Evolutionary conservation across 1,140 invertebrate genomes (phyloP), one percentile per base, ranked within the genome.

Genomic region (Drosophila neocordata): DNA sequence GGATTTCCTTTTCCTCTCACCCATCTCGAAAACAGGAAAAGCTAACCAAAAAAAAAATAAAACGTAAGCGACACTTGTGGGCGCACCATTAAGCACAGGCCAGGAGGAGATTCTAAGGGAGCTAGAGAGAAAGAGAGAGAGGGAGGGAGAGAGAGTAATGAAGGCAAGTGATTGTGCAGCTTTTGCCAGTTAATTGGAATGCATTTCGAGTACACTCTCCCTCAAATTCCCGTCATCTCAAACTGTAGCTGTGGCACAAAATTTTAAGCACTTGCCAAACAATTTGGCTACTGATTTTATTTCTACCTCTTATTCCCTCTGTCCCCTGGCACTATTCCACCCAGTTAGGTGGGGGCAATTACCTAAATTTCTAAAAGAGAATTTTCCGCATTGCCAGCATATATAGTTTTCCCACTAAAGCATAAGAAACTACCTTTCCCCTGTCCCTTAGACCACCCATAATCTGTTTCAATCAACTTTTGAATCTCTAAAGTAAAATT

Each of bases 121-220:
- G 13, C n/a, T 4, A 6, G 11, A n/a, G 11, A 18, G 13, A 31
- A 22, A 38, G 15, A 13, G 7, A 6, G 7, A 31, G 1, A 6
- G 4, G 6, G 27, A 6, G 27, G 6, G 11, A 22, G n/a, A 24
- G 18, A 22, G 9, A 12, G 27, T 24, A 24, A n/a, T n/a, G 22
- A 20, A 11, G 56, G 15, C 31, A 60, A 38, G 11, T 24, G 35
- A 52, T 24, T 37, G 34, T 12, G 24, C 9, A n/a, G 57, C 73
- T 77, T 62, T 55, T 56, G 31, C 64, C 37, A 81, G 62, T 88
- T 87, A 87, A 87, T 87, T 87, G 82, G 65, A 87, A 87, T 88
- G 82, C 82, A 87, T 77, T 88, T 87, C 65, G 48, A 85, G 73
- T 66, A 72, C 64, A 38, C 27, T 31, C 27, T 31, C 27, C 6